Evolutionary conservation across 2,113 vertebrate species (phyloP).

Genomic region (Barnardius zonarius): DNA sequence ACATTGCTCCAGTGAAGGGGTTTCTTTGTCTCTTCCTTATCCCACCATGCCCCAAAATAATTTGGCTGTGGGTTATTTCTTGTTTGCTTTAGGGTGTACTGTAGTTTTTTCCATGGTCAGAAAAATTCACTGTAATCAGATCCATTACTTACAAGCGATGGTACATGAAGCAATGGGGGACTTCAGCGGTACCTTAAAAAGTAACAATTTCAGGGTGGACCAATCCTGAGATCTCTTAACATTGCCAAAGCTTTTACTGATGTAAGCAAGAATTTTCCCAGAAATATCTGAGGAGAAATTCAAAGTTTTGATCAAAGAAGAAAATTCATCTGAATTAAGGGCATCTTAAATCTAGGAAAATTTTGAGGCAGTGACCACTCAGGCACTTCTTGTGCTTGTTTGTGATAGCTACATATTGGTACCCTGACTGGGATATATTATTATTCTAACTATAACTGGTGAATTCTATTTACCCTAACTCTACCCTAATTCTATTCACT

Average conservation of each 20-base stretch:
- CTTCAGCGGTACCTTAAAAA: neutral
- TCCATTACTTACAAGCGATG: neutral
- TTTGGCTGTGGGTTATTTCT: neutral
- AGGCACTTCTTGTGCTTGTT: neutral
- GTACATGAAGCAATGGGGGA: neutral
- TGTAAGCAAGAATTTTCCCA: neutral
- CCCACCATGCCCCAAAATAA: neutral
- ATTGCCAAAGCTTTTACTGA: neutral
- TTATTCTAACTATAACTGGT: neutral
- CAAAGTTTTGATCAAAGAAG: neutral
- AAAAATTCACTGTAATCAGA: neutral
- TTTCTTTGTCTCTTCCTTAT: neutral
- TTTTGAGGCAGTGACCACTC: neutral
- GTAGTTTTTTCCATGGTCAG: neutral
- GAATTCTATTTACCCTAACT: neutral
- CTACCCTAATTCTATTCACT: neutral
- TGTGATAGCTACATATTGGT: neutral
- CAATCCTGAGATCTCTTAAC: neutral
- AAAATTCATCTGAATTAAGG: neutral
- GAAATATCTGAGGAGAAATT: neutral
- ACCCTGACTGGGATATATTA: neutral
- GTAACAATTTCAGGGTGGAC: neutral
- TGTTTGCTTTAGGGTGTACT: neutral
- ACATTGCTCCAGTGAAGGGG: accelerated
- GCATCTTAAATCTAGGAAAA: neutral